Evolutionary conservation across 2,888 invertebrate genomes (phyloP).

Genomic region (Drosophila pegasa): DNA sequence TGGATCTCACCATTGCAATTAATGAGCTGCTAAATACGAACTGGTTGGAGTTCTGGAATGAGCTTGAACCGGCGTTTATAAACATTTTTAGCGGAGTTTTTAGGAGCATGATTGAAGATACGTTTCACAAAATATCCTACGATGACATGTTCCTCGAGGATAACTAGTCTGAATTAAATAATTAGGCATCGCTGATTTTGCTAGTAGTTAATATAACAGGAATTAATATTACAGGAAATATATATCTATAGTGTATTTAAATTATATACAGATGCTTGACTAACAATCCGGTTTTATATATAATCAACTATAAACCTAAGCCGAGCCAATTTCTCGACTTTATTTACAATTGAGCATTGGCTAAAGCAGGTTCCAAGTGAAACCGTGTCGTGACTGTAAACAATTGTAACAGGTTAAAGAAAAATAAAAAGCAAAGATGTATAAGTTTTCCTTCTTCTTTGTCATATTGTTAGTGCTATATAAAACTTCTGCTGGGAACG

Average conservation of each 20-base stretch:
- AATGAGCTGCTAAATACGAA: slow-evolving; percentile 47
- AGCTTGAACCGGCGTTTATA: slow-evolving; percentile 48
- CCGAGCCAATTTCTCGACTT: slow-evolving; percentile 6
- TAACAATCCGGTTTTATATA: slow-evolving; percentile 28
- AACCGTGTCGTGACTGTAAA: slow-evolving; percentile 25
- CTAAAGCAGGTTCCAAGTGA: slow-evolving; percentile 23
- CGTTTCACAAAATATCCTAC: slow-evolving; percentile 46
- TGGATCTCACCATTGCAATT: slow-evolving; percentile 39
- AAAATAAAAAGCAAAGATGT: slow-evolving; percentile 39
- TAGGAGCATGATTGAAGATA: slow-evolving; percentile 23
- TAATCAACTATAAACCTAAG: neutral
- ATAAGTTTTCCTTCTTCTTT: slow-evolving; percentile 9
- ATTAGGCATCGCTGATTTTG: neutral
- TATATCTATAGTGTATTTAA: neutral
- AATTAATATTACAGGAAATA: slow-evolving; percentile 1
- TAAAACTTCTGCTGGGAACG: neutral
- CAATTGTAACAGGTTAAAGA: slow-evolving; percentile 12
- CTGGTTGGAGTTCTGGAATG: slow-evolving; percentile 60
- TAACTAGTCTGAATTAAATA: slow-evolving; percentile 21
- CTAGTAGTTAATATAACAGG: neutral
- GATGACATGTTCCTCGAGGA: slow-evolving; percentile 57
- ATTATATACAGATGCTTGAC: slow-evolving; percentile 4
- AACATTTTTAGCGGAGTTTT: slow-evolving; percentile 34
- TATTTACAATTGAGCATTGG: slow-evolving; percentile 15
- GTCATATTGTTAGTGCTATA: slow-evolving; percentile 1